phyloP scores from a whole-genome alignment of 2,888 invertebrate genomes.

The Calameuta idolon region DNA sequence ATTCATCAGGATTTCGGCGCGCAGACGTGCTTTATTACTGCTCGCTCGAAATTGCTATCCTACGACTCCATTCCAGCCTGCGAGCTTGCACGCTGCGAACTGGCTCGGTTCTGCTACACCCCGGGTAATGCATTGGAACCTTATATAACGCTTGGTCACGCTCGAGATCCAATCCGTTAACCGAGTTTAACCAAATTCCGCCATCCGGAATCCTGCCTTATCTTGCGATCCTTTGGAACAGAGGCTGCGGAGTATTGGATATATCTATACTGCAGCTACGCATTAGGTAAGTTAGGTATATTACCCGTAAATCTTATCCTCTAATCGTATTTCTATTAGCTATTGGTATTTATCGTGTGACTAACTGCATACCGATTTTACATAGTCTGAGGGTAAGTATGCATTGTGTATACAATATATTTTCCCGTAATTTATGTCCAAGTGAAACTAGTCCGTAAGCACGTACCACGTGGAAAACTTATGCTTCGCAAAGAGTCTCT shows the following conservation, averaged over 20 bases:
- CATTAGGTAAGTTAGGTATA: not conserved
- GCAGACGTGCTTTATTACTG: constrained; percentile 68
- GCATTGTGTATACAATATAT: not conserved
- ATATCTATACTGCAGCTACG: not conserved
- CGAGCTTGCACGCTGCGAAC: constrained; percentile 29
- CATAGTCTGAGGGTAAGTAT: not conserved
- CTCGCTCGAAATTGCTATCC: constrained; percentile 67
- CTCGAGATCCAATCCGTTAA: constrained; percentile 57
- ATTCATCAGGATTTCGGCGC: constrained; percentile 67
- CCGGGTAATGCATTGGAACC: constrained; percentile 62
- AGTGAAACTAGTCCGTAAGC: not conserved
- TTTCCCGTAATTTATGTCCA: not conserved
- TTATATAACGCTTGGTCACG: constrained; percentile 57
- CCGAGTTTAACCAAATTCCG: constrained; percentile 53
- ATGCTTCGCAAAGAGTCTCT: not conserved
- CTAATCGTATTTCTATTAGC: not conserved
- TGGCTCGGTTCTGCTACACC: constrained; percentile 41
- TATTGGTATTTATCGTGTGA: not conserved
- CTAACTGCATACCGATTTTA: not conserved
- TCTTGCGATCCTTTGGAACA: not conserved
- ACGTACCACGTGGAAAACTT: not conserved
- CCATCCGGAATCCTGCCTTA: constrained; percentile 42
- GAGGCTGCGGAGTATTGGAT: not conserved
- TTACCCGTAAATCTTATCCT: not conserved
- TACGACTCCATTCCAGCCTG: constrained; percentile 66